These are phyloP conservation scores for Xestia ashworthii DNA, from an alignment of 2,888 invertebrate genomes.

Conservation along the genomic window DNA sequence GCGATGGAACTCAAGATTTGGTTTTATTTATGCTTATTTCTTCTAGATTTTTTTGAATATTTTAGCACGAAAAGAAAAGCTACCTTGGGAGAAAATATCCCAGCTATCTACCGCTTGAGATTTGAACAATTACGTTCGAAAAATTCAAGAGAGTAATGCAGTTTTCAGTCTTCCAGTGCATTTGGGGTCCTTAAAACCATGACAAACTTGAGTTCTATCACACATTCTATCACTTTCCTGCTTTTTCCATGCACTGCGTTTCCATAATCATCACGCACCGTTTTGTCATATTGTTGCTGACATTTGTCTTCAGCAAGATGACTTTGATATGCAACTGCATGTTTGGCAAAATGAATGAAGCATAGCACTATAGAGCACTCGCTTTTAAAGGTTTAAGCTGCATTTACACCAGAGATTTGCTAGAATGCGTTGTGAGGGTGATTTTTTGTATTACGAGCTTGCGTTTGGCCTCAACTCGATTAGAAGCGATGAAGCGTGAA, in stretches of 20 bases:
- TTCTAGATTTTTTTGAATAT: background rate
- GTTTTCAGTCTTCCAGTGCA: too few species aligned
- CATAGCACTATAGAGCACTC: slow-evolving; percentile 69
- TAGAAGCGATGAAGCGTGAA: background rate
- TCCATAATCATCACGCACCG: slow-evolving; percentile 88
- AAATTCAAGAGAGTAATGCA: too few species aligned
- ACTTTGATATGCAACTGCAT: slow-evolving; percentile 37
- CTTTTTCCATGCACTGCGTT: slow-evolving; percentile 82
- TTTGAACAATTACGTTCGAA: too few species aligned
- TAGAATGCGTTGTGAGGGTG: background rate
- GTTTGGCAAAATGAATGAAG: slow-evolving; percentile 30
- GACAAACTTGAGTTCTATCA: slow-evolving; percentile 72
- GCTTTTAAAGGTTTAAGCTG: slow-evolving; percentile 65
- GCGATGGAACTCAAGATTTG: slow-evolving; percentile 69
- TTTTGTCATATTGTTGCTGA: slow-evolving; percentile 40
- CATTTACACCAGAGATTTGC: too few species aligned
- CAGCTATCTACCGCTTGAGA: background rate
- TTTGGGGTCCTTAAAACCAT: background rate
- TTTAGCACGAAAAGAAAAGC: background rate
- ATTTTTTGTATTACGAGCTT: background rate
- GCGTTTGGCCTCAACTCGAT: background rate
- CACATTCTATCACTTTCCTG: slow-evolving; percentile 66
- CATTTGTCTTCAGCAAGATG: background rate
- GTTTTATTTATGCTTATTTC: too few species aligned
- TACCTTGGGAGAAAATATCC: background rate